Base-by-base conservation (phyloP, 2,797 vertebrate species). In the Syncerus caffer region DNA sequence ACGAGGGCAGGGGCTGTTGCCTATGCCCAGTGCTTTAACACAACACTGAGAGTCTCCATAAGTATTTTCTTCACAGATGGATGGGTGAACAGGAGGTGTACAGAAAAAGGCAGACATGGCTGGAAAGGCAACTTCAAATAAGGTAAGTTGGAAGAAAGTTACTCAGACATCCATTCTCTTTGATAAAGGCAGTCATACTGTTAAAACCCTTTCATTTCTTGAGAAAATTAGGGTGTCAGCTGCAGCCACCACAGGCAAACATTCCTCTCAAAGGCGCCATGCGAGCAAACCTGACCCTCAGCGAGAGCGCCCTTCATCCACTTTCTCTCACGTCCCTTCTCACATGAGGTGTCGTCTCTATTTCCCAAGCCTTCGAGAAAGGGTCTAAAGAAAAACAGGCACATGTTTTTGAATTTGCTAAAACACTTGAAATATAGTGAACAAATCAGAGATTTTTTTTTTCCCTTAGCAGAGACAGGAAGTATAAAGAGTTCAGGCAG, bases 401-500 rank as follows among this genome's bases (percentile, higher is more conserved):
- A 50, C 38, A 42, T 53, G 55, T 64, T 79, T 93, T 16, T 64
- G 10, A 67, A 97, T 89, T 88, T 87, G 11, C 85, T 93, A 83
- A 96, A 96, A 90, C 27, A 57, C 78, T 14, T 89, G 23, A 88
- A 95, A 90, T 93, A 94, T 21, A 83, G 78, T 42, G 42, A 85
- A 85, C 12, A 74, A 85, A 85, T 16, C 12, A 58, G 57, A 89
- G 27, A 21, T 31, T 3, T 51, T 84, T 42, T 42, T 74, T 71
- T 19, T 16, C 34, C 57, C 84, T 92, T 21, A 55, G 89, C 74
- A 50, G 89, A 95, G 94, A 55, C 6, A 19, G 53, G 67, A 86
- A 83, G 11, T 55, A 67, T 55, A 47, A 82, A 92, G 27, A 92
- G 38, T 38, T 94, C 96, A 93, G 76, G 58, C 7, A 64, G 55